Percentiles rank a stretch among this genome's conserved stretches.
Evolutionary conservation across 2,113 vertebrate genomes (phyloP).

Genomic region (Saguinus midas): DNA sequence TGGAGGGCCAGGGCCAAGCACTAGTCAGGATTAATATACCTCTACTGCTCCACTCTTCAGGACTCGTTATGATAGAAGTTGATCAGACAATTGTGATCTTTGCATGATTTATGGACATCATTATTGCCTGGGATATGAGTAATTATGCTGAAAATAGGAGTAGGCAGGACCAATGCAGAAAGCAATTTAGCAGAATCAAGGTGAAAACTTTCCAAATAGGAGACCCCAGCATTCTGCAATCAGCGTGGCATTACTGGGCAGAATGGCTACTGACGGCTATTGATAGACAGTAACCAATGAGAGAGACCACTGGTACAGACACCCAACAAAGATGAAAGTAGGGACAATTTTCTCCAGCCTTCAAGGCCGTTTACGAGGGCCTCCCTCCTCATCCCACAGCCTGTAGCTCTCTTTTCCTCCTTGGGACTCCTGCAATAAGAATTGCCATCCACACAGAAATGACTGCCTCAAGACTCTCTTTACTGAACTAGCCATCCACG

Average conservation of each 20-base stretch:
- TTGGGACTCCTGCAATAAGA: too few relatives aligned
- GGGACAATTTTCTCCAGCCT: background rate
- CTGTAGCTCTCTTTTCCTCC: background rate
- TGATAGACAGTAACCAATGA: rapidly evolving
- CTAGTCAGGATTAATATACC: slow-evolving; percentile 60
- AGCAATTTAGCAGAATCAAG: background rate
- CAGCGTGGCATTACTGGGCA: rapidly evolving
- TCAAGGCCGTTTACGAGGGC: rapidly evolving
- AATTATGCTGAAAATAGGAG: background rate
- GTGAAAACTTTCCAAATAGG: background rate
- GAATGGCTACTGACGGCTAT: background rate
- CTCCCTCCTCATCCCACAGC: background rate
- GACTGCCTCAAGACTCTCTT: background rate
- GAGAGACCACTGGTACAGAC: background rate
- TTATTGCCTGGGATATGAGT: slow-evolving; percentile 37
- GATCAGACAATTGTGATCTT: slow-evolving; percentile 39
- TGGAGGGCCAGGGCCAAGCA: slow-evolving; percentile 72
- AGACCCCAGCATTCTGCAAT: background rate
- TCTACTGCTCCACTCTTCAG: slow-evolving; percentile 62
- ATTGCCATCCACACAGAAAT: background rate
- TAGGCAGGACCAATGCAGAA: background rate
- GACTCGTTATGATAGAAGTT: background rate
- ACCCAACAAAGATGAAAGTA: too few relatives aligned
- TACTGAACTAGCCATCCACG: background rate
- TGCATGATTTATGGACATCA: background rate